phyloP scores from a whole-genome alignment of 1,140 invertebrate species.

The Penaeus vannamei region DNA sequence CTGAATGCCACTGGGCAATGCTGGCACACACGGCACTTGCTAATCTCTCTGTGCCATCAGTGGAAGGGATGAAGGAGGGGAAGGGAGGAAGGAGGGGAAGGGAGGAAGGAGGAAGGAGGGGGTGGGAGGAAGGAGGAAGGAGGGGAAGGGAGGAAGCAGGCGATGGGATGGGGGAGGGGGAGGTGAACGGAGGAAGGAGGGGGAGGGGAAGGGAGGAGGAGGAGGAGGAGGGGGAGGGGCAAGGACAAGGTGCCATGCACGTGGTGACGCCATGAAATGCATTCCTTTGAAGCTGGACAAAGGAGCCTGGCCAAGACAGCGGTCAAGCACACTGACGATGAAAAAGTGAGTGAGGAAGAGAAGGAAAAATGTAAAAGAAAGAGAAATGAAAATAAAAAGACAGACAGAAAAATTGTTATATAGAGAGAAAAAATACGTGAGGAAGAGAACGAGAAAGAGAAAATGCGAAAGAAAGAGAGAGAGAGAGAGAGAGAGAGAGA shows the following conservation, averaged over 20 bases:
- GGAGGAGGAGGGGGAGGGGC: background rate
- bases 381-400: too few species aligned
- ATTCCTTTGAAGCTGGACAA: too few species aligned
- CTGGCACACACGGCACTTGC: background rate
- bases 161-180: background rate
- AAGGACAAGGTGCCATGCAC: background rate
- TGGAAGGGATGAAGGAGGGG: too few species aligned
- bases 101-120: background rate
- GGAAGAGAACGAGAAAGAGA: background rate
- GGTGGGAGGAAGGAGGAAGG: background rate
- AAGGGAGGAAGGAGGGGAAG: background rate
- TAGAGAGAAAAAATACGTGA: background rate
- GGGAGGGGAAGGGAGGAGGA: background rate
- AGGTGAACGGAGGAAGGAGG: background rate
- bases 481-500: background rate
- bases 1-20: too few species aligned
- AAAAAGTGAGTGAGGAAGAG: too few species aligned
- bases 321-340: too few species aligned
- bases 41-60: conserved; percentile 16
- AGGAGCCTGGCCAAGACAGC: too few species aligned
- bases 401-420: background rate
- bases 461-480: background rate
- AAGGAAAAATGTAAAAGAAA: too few species aligned
- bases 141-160: background rate
- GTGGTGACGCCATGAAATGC: background rate